Evolutionary conservation across 2,113 vertebrate species (phyloP).

Genomic region (Sterna hirundo): DNA sequence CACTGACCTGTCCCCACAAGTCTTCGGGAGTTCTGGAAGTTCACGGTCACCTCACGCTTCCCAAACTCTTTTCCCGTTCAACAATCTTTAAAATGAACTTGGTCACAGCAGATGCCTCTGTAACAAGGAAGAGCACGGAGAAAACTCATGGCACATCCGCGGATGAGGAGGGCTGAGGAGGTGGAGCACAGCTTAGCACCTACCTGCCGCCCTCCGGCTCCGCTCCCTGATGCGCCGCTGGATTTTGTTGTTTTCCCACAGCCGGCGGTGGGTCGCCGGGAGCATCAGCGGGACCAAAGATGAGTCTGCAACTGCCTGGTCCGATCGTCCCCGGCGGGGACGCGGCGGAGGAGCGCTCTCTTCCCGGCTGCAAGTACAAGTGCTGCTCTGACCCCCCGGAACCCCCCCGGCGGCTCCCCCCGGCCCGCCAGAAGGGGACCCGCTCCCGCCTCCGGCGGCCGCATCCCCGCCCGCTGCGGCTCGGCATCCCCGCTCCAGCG

Average conservation of each 20-base stretch:
- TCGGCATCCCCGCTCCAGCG: not conserved
- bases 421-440: not conserved
- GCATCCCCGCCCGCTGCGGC: not conserved
- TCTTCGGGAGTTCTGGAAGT: not conserved
- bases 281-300: not conserved
- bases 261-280: not conserved
- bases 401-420: not conserved
- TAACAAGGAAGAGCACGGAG: fast-evolving
- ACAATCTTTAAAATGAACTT: fast-evolving
- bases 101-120: fast-evolving
- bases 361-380: not conserved
- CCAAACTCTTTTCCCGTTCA: not conserved
- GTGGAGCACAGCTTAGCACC: fast-evolving
- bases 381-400: not conserved
- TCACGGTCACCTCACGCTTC: not conserved
- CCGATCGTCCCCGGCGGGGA: not conserved
- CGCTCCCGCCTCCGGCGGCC: not conserved
- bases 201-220: not conserved
- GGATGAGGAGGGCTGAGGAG: fast-evolving
- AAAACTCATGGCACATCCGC: fast-evolving
- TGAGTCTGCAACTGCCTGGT: not conserved
- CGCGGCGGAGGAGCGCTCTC: not conserved
- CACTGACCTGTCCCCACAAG: not conserved
- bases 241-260: not conserved
- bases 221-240: not conserved